Evolutionary conservation across 2,888 invertebrate genomes (phyloP).

Genomic region (Clunio marinus): DNA sequence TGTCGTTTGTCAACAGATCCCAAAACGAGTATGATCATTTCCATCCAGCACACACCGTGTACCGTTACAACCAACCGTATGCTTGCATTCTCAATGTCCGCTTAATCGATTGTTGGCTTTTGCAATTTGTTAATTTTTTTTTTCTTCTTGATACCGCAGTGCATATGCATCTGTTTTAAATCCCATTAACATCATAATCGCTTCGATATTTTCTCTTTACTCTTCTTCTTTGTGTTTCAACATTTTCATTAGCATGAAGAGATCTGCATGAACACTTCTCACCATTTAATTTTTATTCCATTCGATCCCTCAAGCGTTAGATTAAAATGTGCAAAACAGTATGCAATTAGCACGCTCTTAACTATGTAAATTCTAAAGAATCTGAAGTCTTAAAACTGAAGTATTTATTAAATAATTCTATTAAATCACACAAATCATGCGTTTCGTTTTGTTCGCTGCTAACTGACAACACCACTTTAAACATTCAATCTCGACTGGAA

Average conservation of each 20-base stretch:
- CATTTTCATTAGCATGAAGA: not conserved
- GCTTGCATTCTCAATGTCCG: not conserved
- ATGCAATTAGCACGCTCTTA: conserved; percentile 1
- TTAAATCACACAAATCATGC: too few species aligned
- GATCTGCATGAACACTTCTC: not conserved
- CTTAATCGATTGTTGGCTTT: conserved; percentile 36
- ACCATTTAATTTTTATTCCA: conserved; percentile 9
- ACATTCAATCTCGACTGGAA: not conserved
- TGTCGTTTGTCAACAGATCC: conserved; percentile 24
- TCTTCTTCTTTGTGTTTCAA: not conserved
- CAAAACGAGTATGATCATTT: conserved; percentile 20
- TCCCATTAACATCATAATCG: conserved; percentile 23
- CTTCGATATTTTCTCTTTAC: conserved; percentile 14
- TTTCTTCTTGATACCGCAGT: not conserved
- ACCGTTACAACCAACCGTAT: not conserved
- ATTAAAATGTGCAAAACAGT: not conserved
- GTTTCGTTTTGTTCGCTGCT: too few species aligned
- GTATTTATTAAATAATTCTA: too few species aligned
- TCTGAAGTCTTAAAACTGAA: conserved; percentile 10
- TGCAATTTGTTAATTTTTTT: conserved; percentile 30
- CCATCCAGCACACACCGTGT: conserved; percentile 9
- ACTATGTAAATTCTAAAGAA: not conserved
- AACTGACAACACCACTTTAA: not conserved
- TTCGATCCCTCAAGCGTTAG: not conserved
- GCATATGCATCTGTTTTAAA: conserved; percentile 7